Conservation (phyloP, 2,888 invertebrate genomes). For the Caenorhabditis drosophilae region DNA sequence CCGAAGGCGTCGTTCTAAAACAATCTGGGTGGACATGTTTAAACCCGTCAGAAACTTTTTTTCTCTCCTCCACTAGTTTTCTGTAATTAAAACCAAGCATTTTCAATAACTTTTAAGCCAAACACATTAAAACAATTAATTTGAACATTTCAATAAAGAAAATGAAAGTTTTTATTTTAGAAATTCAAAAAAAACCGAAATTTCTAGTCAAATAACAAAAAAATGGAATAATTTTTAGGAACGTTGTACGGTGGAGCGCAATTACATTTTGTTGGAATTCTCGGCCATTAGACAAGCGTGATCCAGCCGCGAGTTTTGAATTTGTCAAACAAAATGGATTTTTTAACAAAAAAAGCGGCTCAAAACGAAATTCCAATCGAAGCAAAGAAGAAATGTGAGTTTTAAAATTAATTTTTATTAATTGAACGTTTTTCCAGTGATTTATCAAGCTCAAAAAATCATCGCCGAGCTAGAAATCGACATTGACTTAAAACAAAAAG, state of each 20-base stretch:
- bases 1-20: conserved; percentile 45
- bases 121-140: too few species aligned
- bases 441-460: conserved; percentile 9
- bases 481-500: conserved; percentile 20
- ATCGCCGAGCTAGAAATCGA: conserved; percentile 4
- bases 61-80: not conserved
- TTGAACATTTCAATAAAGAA: not conserved
- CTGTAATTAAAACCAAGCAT: not conserved
- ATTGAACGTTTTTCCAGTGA: conserved; percentile 22
- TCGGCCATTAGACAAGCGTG: not conserved
- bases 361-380: not conserved
- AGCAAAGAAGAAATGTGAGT: conserved; percentile 15
- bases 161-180: not conserved
- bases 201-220: not conserved
- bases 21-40: conserved; percentile 34
- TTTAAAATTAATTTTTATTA: not conserved
- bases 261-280: conserved; percentile 1
- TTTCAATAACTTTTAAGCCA: not conserved
- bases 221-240: conserved; percentile 1
- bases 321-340: not conserved
- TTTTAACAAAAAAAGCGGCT: not conserved
- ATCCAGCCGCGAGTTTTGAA: not conserved
- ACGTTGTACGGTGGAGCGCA: conserved; percentile 5
- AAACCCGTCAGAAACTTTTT: conserved; percentile 13
- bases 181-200: not conserved